These are phyloP conservation scores for Peribatodes rhomboidaria DNA, from an alignment of 2,888 invertebrate species.

Conservation along the genomic window DNA sequence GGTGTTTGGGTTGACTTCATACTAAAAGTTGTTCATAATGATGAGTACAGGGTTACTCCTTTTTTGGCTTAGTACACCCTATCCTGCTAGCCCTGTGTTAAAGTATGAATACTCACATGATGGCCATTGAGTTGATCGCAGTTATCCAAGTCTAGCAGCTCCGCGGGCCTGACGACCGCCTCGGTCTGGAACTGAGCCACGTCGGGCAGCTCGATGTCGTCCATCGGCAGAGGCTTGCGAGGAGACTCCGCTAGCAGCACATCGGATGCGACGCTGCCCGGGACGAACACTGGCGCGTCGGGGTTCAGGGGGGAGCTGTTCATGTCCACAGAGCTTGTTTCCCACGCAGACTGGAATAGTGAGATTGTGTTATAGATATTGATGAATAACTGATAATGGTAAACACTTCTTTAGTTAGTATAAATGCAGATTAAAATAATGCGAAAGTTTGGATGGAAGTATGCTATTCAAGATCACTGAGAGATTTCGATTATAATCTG, in stretches of 20 bases:
- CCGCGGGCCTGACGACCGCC: slow-evolving; percentile 88
- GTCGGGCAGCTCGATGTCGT: slow-evolving; percentile 88
- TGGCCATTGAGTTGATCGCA: slow-evolving; percentile 86
- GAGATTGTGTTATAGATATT: neutral
- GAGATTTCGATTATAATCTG: too few relatives aligned
- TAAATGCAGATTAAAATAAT: too few relatives aligned
- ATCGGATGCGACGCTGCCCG: slow-evolving; percentile 84
- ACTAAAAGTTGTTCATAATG: too few relatives aligned
- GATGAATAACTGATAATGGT: too few relatives aligned
- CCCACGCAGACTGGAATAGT: slow-evolving; percentile 79
- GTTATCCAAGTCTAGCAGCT: slow-evolving; percentile 82
- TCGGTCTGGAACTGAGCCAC: slow-evolving; percentile 89
- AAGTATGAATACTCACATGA: slow-evolving; percentile 69
- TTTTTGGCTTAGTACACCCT: too few relatives aligned
- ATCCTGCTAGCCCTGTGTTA: too few relatives aligned
- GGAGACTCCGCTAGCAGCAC: slow-evolving; percentile 90
- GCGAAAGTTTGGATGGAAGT: too few relatives aligned
- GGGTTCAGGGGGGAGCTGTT: slow-evolving; percentile 94
- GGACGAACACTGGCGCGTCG: slow-evolving; percentile 94
- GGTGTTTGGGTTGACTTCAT: too few relatives aligned
- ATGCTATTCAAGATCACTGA: too few relatives aligned
- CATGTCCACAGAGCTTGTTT: slow-evolving; percentile 86
- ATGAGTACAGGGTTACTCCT: too few relatives aligned
- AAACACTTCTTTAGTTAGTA: too few relatives aligned
- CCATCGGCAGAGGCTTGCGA: slow-evolving; percentile 88